Percentiles rank a stretch among this genome's conserved stretches.
Evolutionary conservation across 2,888 invertebrate species (phyloP).

Genomic region (Omphaloscelis lunosa): DNA sequence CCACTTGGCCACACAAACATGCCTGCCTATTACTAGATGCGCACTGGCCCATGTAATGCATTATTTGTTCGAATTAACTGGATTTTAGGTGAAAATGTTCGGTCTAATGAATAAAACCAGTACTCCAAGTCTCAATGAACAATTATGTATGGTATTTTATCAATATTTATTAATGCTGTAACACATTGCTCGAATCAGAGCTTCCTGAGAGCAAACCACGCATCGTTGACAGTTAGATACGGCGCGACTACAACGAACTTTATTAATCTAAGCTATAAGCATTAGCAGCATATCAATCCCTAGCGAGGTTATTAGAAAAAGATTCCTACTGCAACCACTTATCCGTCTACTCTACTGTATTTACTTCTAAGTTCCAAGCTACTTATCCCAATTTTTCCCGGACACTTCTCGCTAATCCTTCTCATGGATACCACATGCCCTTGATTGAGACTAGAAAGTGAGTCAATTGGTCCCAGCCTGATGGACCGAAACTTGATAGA

Average conservation of each 20-base stretch:
- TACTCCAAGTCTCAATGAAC: slow-evolving; percentile 13
- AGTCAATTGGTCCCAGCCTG: slow-evolving; percentile 76
- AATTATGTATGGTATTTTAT: slow-evolving; percentile 18
- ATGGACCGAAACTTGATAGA: slow-evolving; percentile 87
- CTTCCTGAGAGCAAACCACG: slow-evolving; percentile 13
- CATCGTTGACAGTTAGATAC: slow-evolving; percentile 36
- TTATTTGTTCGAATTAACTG: slow-evolving; percentile 63
- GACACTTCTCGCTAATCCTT: slow-evolving; percentile 40
- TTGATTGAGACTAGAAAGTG: slow-evolving; percentile 82
- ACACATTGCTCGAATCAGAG: not conserved
- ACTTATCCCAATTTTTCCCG: slow-evolving; percentile 22
- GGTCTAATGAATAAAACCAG: slow-evolving; percentile 41
- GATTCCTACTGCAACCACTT: not conserved
- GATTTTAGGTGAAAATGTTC: slow-evolving; percentile 50
- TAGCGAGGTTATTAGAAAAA: not conserved
- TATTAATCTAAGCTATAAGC: not conserved
- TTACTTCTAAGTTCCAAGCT: not conserved
- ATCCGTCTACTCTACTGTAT: slow-evolving; percentile 7
- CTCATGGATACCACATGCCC: slow-evolving; percentile 65
- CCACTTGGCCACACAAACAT: slow-evolving; percentile 72
- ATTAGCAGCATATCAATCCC: not conserved
- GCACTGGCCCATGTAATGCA: slow-evolving; percentile 75
- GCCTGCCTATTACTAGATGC: slow-evolving; percentile 73
- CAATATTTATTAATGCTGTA: slow-evolving; percentile 34
- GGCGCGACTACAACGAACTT: not conserved